A percentile compares a stretch with the other conserved stretches of the same genome.
Evolutionary conservation across 2,113 vertebrate species (phyloP).

Genomic region (Hyperopisus bebe): DNA sequence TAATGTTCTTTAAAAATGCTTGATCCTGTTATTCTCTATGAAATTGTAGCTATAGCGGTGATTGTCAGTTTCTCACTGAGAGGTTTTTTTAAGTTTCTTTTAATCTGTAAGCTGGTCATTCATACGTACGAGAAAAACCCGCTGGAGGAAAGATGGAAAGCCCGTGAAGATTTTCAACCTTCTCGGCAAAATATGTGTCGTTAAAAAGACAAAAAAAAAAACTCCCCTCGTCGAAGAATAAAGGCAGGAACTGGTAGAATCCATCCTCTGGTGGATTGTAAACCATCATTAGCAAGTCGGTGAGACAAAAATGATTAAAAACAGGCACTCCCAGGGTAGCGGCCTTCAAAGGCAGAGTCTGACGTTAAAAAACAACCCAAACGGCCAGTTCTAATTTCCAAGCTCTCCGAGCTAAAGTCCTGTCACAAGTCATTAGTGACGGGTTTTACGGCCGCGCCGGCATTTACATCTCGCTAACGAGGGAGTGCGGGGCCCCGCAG

Average conservation of each 20-base stretch:
- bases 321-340: neutral
- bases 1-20: neutral
- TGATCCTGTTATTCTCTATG: neutral
- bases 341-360: neutral
- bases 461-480: slow-evolving; percentile 39
- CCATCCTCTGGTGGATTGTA: neutral
- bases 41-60: neutral
- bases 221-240: neutral
- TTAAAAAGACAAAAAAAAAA: neutral
- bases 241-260: neutral
- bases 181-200: neutral
- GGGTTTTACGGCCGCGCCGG: slow-evolving; percentile 26
- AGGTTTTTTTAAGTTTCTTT: neutral
- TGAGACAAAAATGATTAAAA: neutral
- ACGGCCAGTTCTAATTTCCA: neutral
- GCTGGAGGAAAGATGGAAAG: neutral
- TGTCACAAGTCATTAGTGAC: slow-evolving; percentile 27
- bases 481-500: slow-evolving; percentile 3
- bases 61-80: neutral
- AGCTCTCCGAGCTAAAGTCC: neutral
- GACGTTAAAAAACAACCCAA: neutral
- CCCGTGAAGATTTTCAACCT: neutral
- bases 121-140: neutral
- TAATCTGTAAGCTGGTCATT: neutral
- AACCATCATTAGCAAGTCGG: neutral